Conservation (phyloP, 2,113 vertebrate genomes). For the Ptychochromis oligacanthus region DNA sequence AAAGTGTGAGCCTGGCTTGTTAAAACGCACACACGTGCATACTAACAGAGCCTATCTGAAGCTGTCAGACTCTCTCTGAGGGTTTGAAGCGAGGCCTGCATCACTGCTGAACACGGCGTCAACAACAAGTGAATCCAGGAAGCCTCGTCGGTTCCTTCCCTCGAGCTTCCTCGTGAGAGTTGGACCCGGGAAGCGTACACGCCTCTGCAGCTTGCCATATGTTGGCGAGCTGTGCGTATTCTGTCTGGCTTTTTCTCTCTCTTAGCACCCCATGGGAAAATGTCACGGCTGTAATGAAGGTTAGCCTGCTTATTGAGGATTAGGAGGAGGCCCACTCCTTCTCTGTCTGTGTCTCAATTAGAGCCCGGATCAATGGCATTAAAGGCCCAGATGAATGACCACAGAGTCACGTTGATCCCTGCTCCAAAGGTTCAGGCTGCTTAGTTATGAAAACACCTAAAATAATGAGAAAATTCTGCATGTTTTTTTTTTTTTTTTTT, state of each 20-base stretch:
- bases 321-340: slow-evolving; percentile 57
- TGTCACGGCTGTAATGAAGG: slow-evolving; percentile 73
- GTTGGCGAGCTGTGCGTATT: slow-evolving; percentile 44
- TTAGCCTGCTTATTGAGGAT: slow-evolving; percentile 70
- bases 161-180: slow-evolving; percentile 22
- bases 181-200: slow-evolving; percentile 18
- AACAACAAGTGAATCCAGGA: slow-evolving; percentile 5
- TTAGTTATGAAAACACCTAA: not conserved
- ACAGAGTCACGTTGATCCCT: slow-evolving; percentile 22
- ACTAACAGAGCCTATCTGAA: slow-evolving; percentile 26
- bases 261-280: slow-evolving; percentile 55
- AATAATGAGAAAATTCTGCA: not conserved
- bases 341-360: slow-evolving; percentile 68
- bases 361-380: slow-evolving; percentile 63
- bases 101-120: not conserved
- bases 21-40: not conserved
- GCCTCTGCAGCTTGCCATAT: slow-evolving; percentile 37
- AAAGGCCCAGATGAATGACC: slow-evolving; percentile 35
- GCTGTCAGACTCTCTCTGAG: slow-evolving; percentile 35
- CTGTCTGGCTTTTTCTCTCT: slow-evolving; percentile 34
- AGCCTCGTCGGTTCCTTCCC: slow-evolving; percentile 10
- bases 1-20: not conserved
- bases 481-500: not conserved
- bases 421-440: not conserved
- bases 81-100: slow-evolving; percentile 9